Evolutionary conservation across 2,888 invertebrate genomes (phyloP), one percentile per base, ranked within the genome.

Genomic region (Amblyjoppa proteus): DNA sequence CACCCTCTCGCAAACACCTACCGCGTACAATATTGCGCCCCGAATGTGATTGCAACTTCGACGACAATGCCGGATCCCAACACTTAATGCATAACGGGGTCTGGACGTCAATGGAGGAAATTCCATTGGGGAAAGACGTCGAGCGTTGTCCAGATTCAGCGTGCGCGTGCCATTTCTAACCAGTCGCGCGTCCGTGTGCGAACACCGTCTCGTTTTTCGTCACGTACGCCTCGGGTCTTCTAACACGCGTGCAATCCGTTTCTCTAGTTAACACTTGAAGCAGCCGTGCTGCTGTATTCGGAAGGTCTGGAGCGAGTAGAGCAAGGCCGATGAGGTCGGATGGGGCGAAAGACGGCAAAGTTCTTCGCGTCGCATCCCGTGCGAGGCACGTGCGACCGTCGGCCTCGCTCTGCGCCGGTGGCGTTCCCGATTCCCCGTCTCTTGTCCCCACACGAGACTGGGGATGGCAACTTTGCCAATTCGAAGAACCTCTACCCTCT

Each of bases 391-490:
- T 81, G 81, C 74, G 73, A 74, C 41, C 56, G 68, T 70, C 69
- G 75, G 74, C 70, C 82, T 68, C 51, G 64, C 74, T 51, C 11
- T 64, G 38, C n/a, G 13, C 45, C 16, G 13, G 58, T 1, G 25
- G 25, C 74, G 66, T 31, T 53, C 34, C 13, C 45, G 45, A 4
- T 45, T 3, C 41, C 45, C 11, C 45, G 45, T 13, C 45, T 45
- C 45, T 13, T 6, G 0, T 6, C 5, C 6, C 20, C 53, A 34
- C 61, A 16, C 11, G 61, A 31, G 61, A 64, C 31, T 34, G 34
- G 70, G 6, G 31, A 45, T 28, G 53, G 75, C 82, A 85, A 85
- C 82, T 85, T 85, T 85, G 71, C 80, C 85, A 85, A 85, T 85
- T 79, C 82, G 71, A 75, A 73, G 71, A 85, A 83, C 82, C 75